phyloP scores from a whole-genome alignment of 2,113 vertebrate species.

The Apeltes quadracus region DNA sequence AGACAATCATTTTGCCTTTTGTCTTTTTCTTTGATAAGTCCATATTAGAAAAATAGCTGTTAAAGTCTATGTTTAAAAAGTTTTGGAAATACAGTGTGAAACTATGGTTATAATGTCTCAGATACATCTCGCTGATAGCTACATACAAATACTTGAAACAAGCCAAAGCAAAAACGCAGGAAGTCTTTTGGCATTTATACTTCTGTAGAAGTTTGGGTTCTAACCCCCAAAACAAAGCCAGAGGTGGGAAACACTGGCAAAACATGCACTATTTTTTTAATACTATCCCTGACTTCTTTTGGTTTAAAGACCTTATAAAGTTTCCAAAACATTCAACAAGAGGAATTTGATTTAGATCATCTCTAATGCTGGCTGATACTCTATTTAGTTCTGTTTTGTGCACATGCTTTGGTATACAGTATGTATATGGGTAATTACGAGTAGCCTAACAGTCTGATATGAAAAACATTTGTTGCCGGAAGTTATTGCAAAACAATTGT shows the following conservation, averaged over 20 bases:
- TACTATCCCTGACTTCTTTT: constrained; percentile 37
- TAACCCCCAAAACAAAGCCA: not conserved
- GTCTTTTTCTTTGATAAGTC: constrained; percentile 17
- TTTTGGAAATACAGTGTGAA: constrained; percentile 27
- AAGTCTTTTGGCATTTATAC: constrained; percentile 19
- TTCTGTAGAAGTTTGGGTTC: constrained; percentile 27
- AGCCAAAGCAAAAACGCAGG: constrained; percentile 60
- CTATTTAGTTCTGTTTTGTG: constrained; percentile 1
- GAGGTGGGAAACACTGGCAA: constrained; percentile 33
- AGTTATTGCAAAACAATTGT: not conserved
- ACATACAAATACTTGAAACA: constrained; percentile 72
- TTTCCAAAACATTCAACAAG: not conserved
- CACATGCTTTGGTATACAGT: not conserved
- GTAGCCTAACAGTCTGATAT: not conserved
- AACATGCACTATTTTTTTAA: not conserved
- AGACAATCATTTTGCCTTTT: not conserved
- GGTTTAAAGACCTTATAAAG: not conserved
- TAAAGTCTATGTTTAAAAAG: not conserved
- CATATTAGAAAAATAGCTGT: not conserved
- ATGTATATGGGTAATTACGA: not conserved
- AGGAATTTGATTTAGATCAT: not conserved
- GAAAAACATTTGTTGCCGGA: not conserved
- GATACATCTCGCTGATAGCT: constrained; percentile 24
- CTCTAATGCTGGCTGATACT: constrained; percentile 3
- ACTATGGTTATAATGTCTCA: constrained; percentile 9